A percentile compares a stretch with the other conserved stretches of the same genome.
phyloP scores from a whole-genome alignment of 2,797 vertebrate species.

The Danio kyathit region DNA sequence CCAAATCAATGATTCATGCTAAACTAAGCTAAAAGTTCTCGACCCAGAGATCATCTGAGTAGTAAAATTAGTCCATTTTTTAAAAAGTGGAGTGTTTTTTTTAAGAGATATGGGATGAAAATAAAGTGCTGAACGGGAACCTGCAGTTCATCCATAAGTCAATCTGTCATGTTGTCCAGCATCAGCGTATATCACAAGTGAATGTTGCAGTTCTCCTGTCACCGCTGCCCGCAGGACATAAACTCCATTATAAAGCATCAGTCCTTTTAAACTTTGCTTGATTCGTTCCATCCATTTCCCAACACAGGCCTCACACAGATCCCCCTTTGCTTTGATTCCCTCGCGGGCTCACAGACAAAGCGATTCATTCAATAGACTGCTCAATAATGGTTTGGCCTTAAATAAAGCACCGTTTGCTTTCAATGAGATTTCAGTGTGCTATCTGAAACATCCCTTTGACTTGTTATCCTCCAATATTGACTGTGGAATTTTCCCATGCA shows the following conservation, averaged over 20 bases:
- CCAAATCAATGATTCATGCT: too few relatives aligned
- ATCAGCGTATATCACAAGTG: not conserved
- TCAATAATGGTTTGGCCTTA: conserved; percentile 21
- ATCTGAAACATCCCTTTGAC: conserved; percentile 29
- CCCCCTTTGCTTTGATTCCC: conserved; percentile 23
- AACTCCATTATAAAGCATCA: not conserved
- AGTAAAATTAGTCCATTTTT: too few relatives aligned
- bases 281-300: conserved; percentile 14
- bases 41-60: too few relatives aligned
- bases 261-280: not conserved
- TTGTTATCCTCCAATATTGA: conserved; percentile 47
- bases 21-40: too few relatives aligned
- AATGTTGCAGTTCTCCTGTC: not conserved
- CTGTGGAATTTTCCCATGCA: conserved; percentile 43
- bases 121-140: not conserved
- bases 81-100: too few relatives aligned
- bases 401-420: conserved; percentile 10
- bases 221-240: not conserved
- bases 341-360: conserved; percentile 6
- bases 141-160: not conserved
- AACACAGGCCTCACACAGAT: not conserved
- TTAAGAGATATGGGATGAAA: not conserved
- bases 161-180: not conserved
- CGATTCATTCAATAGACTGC: conserved; percentile 23
- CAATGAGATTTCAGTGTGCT: conserved; percentile 16